Percentiles rank a stretch among this genome's conserved stretches.
Conservation (phyloP, 2,888 invertebrate species). For the Amaurobius ferox region DNA sequence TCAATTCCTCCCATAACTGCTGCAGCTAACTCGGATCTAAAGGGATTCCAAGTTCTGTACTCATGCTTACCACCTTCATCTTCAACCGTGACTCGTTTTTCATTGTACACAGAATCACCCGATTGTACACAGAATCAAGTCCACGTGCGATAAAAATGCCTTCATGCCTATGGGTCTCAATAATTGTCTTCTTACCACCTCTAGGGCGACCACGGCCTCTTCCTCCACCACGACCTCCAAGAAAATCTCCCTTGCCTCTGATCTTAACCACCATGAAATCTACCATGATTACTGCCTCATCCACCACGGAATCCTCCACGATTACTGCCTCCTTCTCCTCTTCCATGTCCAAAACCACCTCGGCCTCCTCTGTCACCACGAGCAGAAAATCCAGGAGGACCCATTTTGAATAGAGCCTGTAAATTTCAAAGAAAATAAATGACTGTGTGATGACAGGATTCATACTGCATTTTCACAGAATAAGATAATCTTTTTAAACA, state of each 20-base stretch:
- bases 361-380: conserved; percentile 1
- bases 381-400: too few species aligned
- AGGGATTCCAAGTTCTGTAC: conserved; percentile 99
- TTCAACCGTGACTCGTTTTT: conserved; percentile 97
- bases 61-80: conserved; percentile 92
- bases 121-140: conserved; percentile 97
- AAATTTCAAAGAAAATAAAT: too few species aligned
- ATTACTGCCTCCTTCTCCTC: conserved; percentile 22
- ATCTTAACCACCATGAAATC: conserved; percentile 29
- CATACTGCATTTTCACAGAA: too few species aligned
- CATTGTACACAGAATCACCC: conserved; percentile 98
- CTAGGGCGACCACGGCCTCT: conserved; percentile 83
- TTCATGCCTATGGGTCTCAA: conserved; percentile 97
- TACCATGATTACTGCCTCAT: conserved; percentile 27
- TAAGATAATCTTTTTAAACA: too few species aligned
- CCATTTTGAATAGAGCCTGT: too few species aligned
- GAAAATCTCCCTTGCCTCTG: conserved; percentile 5
- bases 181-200: conserved; percentile 94
- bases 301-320: conserved; percentile 36
- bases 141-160: conserved; percentile 98
- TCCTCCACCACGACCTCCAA: conserved; percentile 53
- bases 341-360: conserved; percentile 9
- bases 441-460: too few species aligned
- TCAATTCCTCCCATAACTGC: conserved; percentile 98
- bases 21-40: conserved; percentile 98